Base-by-base conservation (phyloP, 2,888 invertebrate genomes). In the Oeneis ivallda region DNA sequence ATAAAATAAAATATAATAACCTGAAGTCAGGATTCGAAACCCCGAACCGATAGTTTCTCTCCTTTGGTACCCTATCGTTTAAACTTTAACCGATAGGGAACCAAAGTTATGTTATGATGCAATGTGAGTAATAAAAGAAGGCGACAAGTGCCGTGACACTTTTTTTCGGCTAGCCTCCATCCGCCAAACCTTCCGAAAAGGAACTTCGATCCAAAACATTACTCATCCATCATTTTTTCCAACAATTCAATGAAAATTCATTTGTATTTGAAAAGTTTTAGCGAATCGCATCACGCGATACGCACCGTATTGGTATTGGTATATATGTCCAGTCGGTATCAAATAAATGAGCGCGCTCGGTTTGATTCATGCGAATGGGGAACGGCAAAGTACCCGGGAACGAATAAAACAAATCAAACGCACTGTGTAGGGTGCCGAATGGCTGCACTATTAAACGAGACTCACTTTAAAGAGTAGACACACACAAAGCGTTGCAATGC, bases 281-380 rank as follows among this genome's bases (percentile, higher is more conserved):
- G 58, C 10, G 43, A 60, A 47, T 50, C 45, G 52, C 45, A 32
- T 41, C 45, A 62, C 67, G 62, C 62, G 5, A 61, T 34, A 60
- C 37, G 54, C 19, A 15, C 34, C 66, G 69, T 77, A 77, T 80
- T 43, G 60, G 81, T 83, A 83, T 6, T 2, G 6, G 32, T 6
- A 34, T 2, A 37, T 82, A 83, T 83, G 80, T 80, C 79, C 79
- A 77, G 79, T 79, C 78, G 80, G 84, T 83, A 87, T 85, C 87
- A 87, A 89, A 90, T 87, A 89, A 90, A 90, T 89, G 89, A 89
- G 86, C 84, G 79, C 86, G 87, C 78, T 79, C 86, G 80, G 84
- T 88, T 90, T 90, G 89, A 90, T 89, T 88, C 89, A 90, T 89
- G 85, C 79, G 87, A 84, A 88, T 84, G 83, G 88, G 88, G 88